Conservation (phyloP, 2,797 vertebrate genomes). For the Huso huso region DNA sequence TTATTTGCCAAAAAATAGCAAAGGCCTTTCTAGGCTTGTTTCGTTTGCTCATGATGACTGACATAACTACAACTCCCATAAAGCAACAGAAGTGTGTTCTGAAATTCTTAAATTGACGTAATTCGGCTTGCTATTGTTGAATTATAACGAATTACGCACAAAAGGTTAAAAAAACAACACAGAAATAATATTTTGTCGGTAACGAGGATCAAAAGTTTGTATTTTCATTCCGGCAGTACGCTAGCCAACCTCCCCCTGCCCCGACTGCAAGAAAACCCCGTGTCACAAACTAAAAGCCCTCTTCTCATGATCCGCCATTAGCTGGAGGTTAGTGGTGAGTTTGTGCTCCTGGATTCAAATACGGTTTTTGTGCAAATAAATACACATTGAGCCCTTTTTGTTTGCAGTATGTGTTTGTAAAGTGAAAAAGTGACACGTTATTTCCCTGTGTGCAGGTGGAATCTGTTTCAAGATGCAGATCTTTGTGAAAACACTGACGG, state of each 20-base stretch:
- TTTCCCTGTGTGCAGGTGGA: conserved; percentile 43
- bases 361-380: not conserved
- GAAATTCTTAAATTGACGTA: too few species aligned
- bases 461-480: conserved; percentile 76
- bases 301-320: conserved; percentile 78
- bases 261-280: conserved; percentile 59
- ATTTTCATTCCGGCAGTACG: conserved; percentile 35
- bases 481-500: conserved; percentile 94
- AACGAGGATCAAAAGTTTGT: not conserved
- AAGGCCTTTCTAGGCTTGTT: too few species aligned
- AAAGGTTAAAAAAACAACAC: not conserved
- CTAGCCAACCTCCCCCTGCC: conserved; percentile 37
- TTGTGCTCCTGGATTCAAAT: conserved; percentile 20
- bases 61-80: too few species aligned
- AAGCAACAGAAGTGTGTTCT: too few species aligned
- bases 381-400: not conserved
- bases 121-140: too few species aligned
- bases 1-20: too few species aligned
- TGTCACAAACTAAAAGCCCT: conserved; percentile 34
- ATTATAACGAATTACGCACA: too few species aligned
- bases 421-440: not conserved
- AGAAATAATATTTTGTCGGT: not conserved
- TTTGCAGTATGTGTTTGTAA: fast-evolving
- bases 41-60: too few species aligned
- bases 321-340: conserved; percentile 52